These are phyloP conservation scores for Pseudorhombus dupliciocellatus DNA, from an alignment of 2,113 vertebrate genomes.

Conservation along the genomic window DNA sequence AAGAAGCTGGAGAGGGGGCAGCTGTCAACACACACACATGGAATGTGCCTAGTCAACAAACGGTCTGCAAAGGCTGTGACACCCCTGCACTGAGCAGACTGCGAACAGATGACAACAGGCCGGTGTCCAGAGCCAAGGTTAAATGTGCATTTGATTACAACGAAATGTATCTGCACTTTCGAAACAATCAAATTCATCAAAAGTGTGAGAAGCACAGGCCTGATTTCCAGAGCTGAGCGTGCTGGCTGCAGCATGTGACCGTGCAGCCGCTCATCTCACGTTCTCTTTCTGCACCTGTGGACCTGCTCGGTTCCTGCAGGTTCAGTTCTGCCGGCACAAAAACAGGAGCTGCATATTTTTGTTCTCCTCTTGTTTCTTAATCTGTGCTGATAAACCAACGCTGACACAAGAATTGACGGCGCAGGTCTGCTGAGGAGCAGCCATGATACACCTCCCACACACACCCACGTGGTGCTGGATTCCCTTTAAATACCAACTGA, in stretches of 20 bases:
- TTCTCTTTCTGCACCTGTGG: too few species aligned
- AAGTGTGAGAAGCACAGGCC: too few species aligned
- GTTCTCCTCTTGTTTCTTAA: background rate
- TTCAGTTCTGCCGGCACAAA: background rate
- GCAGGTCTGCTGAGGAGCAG: conserved; percentile 46
- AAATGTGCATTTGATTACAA: too few species aligned
- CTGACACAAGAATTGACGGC: conserved; percentile 18
- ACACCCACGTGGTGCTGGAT: conserved; percentile 15
- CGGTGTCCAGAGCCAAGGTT: background rate
- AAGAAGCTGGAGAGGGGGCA: conserved; percentile 26
- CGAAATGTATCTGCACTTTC: too few species aligned
- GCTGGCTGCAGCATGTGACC: too few species aligned
- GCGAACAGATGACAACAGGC: conserved; percentile 39
- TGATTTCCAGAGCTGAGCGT: too few species aligned
- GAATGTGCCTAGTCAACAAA: conserved; percentile 57
- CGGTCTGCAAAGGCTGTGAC: conserved; percentile 8
- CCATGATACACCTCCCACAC: conserved; percentile 33
- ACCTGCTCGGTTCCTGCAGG: too few species aligned
- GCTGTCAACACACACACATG: conserved; percentile 43
- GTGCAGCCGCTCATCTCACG: too few species aligned
- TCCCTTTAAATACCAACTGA: conserved; percentile 47
- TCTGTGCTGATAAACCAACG: background rate
- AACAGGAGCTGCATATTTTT: background rate
- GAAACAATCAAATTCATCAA: too few species aligned
- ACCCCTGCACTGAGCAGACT: conserved; percentile 39